Base-by-base conservation (phyloP, 2,888 invertebrate species). In the Trichopoda pennipes region DNA sequence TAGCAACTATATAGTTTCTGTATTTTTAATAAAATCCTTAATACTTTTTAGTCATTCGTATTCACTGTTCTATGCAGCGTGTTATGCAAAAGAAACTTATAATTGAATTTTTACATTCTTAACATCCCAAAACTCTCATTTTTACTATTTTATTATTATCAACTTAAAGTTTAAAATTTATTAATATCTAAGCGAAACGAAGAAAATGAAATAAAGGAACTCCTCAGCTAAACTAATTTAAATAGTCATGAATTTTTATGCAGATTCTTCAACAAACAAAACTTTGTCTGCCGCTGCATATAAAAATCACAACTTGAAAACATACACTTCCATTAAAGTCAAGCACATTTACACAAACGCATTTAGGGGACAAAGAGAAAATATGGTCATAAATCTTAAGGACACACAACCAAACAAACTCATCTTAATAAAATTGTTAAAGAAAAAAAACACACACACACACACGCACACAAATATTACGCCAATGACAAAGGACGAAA, bases 181-280 rank as follows among this genome's bases (percentile, higher is more conserved):
- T 78, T 82, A 78, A 75, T 78, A 82, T 70, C 81, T 70, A 69
- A 74, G 75, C 75, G 61, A 69, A 60, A 68, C 35, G 56, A 66
- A 55, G 38, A 63, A 69, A 61, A 76, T 28, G 35, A 55, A 47
- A 70, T 60, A 66, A 68, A 61, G 49, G 19, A 42, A 51, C 78
- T 74, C 8, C 60, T 70, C 70, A 66, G 69, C 58, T 75, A 77
- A 83, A 84, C 79, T 81, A 83, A 86, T 86, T 84, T 86, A 77
- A 84, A 85, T 85, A 85, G 86, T 88, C 88, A 89, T 88, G 88
- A 88, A 88, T 89, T 89, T 89, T 89, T 89, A 89, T 89, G 88
- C 89, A 89, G 89, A 89, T 89, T 87, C 88, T 86, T 68, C 56
- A 68, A 81, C 81, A 81, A 77, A 73, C 70, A 80, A 80, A 80